Evolutionary conservation across 2,888 invertebrate species (phyloP), one percentile per base, ranked within the genome.

Genomic region (Tenthredo notha): DNA sequence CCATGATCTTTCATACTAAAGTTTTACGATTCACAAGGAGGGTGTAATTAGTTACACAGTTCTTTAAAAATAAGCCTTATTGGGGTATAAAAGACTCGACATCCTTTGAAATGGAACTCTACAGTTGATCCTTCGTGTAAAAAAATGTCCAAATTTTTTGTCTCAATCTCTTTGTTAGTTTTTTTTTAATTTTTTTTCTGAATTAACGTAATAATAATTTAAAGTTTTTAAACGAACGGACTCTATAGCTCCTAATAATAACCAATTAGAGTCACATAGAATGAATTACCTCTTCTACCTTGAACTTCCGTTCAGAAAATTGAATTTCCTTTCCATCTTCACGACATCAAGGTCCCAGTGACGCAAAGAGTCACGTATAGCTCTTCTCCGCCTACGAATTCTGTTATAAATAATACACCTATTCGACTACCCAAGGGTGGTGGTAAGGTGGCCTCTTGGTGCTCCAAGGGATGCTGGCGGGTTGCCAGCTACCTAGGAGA

Each of bases 331-430:
- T 29, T 54, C 9, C 54, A 77, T 77, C 29, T 29, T 29, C 33
- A 54, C 25, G 50, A 77, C 29, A 74, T 74, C 21, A 74, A 40
- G 43, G 21, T 43, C 40, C 43, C 72, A 21, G 72, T 43, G 67
- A 67, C 67, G 67, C 33, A 67, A 37, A 72, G 72, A 74, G 43
- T 74, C 72, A 74, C 43, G 21, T 74, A 74, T 43, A 40, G 40
- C 72, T 12, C 43, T 43, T 43, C 72, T 43, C 72, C 40, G 43
- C 72, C 43, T 40, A 21, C 40, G 72, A 18, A 58, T 33, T 80
- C 40, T 21, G 58, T 61, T 21, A 58, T 80, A 80, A 80, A 80
- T 80, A 58, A 80, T 80, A 61, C 37, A 33, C 80, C 40, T 21
- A 61, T 80, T 61, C 58, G 58, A 10, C 25, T 5, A 58, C 37